Evolutionary conservation across 2,113 vertebrate species (phyloP).

Genomic region (Hydropotes inermis): DNA sequence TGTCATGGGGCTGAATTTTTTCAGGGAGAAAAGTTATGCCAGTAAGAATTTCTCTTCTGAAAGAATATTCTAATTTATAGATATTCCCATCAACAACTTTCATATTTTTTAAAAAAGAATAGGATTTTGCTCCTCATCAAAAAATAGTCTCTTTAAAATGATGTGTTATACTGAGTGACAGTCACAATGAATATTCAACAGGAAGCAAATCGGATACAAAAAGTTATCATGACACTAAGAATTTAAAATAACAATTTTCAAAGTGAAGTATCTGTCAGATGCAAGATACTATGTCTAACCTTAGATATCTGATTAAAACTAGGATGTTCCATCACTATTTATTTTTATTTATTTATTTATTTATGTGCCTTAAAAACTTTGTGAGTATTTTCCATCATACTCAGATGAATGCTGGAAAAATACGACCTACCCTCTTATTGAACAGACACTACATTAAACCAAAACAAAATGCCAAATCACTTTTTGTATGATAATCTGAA

Average conservation of each 20-base stretch:
- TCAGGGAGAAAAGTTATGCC: not conserved
- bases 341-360: not conserved
- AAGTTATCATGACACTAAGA: not conserved
- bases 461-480: not conserved
- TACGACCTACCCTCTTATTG: not conserved
- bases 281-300: not conserved
- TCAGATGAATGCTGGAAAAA: not conserved
- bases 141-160: not conserved
- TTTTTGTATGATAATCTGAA: not conserved
- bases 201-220: not conserved
- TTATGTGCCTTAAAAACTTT: not conserved
- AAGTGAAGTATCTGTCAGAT: not conserved
- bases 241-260: slow-evolving; percentile 10
- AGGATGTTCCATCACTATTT: not conserved
- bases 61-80: not conserved
- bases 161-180: not conserved
- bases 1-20: not conserved
- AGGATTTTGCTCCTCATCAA: not conserved
- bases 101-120: not conserved
- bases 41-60: not conserved
- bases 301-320: not conserved
- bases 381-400: not conserved
- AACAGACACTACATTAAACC: not conserved
- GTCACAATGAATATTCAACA: not conserved
- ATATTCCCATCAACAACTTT: not conserved